Percentiles rank a stretch among this genome's conserved stretches.
Evolutionary conservation across 92 coral and sea anemone species (phyloP).

Genomic region (Isaurus tuberculatus): DNA sequence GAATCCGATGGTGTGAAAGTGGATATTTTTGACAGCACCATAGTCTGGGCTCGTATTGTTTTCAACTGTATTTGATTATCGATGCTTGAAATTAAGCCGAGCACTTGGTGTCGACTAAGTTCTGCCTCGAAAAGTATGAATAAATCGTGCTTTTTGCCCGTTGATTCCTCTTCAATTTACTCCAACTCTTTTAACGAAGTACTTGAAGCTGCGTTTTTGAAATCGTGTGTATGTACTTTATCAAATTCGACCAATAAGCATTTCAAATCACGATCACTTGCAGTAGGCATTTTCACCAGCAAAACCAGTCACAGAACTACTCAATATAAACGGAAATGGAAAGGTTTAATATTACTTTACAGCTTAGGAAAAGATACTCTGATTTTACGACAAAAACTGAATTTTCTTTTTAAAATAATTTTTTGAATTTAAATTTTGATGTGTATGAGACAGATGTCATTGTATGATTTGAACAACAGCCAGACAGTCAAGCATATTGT

Average conservation of each 20-base stretch:
- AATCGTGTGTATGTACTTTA: background rate
- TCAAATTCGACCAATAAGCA: background rate
- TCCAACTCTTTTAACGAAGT: background rate
- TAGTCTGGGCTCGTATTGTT: background rate
- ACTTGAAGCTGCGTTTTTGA: background rate
- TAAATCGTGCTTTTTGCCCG: background rate
- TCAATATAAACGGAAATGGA: background rate
- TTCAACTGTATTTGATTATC: conserved; percentile 22
- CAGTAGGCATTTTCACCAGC: background rate
- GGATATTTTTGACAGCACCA: background rate
- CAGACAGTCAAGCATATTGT: background rate
- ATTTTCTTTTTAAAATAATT: background rate
- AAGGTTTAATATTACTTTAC: background rate
- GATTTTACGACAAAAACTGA: background rate
- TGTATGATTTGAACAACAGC: background rate
- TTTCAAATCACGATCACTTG: too few relatives aligned
- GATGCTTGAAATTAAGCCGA: conserved; percentile 14
- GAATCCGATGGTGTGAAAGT: background rate
- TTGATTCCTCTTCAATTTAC: background rate
- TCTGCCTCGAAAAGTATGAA: background rate
- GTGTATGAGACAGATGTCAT: background rate
- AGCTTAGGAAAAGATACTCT: background rate
- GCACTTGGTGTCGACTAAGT: background rate
- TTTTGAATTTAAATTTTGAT: background rate
- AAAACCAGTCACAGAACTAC: background rate